Evolutionary conservation across 1,140 invertebrate genomes (phyloP).

Genomic region (Centruroides sculpturatus): DNA sequence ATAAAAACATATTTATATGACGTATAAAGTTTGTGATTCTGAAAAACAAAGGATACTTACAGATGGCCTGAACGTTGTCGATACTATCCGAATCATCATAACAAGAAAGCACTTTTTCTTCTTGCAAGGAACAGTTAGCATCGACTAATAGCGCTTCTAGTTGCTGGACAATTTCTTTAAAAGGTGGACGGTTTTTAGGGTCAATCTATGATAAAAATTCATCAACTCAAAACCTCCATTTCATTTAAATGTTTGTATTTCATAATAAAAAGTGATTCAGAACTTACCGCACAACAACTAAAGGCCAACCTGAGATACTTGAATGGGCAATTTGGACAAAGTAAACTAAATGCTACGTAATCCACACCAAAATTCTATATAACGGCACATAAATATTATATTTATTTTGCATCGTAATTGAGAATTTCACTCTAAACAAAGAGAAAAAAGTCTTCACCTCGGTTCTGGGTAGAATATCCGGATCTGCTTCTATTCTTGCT

Average conservation of each 20-base stretch:
- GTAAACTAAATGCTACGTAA: constrained; percentile 76
- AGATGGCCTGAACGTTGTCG: constrained; percentile 14
- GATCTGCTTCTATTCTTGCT: constrained; percentile 84
- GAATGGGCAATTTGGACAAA: constrained; percentile 70
- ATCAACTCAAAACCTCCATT: too few relatives aligned
- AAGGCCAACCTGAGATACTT: constrained; percentile 80
- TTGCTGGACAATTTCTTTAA: constrained; percentile 54
- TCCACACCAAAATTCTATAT: constrained; percentile 80
- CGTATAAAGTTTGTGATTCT: too few relatives aligned
- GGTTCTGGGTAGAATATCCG: constrained; percentile 79
- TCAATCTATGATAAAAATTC: constrained; percentile 48
- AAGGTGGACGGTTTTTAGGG: constrained; percentile 64
- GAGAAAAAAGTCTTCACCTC: constrained; percentile 25
- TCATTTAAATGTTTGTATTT: too few relatives aligned
- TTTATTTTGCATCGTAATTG: background rate
- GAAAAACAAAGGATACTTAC: constrained; percentile 2
- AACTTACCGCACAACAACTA: constrained; percentile 75
- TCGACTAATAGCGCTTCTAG: constrained; percentile 38
- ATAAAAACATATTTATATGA: too few relatives aligned
- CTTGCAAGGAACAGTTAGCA: constrained; percentile 9
- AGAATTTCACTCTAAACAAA: background rate
- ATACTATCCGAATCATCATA: constrained; percentile 12
- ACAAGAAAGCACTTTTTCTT: constrained; percentile 4
- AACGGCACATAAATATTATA: too few relatives aligned
- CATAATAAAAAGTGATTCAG: too few relatives aligned